Conservation (phyloP, 2,888 invertebrate species). For the Stomorhina lunata region DNA sequence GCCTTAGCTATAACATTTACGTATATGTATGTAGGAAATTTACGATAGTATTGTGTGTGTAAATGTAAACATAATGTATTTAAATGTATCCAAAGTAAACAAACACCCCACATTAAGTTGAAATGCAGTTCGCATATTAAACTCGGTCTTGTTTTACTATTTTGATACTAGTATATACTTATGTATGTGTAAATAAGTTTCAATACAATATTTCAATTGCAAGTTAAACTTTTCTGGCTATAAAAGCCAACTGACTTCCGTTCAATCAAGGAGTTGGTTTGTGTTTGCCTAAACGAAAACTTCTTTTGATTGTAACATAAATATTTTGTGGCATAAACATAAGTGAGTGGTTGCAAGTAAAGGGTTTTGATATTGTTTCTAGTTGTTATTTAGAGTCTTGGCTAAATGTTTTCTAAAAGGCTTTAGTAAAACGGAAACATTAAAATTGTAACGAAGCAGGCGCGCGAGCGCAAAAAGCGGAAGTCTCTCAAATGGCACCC, state of each 20-base stretch:
- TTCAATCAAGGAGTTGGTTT: constrained; percentile 58
- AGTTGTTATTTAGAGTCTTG: neutral
- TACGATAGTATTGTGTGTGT: neutral
- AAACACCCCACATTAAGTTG: constrained; percentile 18
- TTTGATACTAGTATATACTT: neutral
- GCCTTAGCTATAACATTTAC: neutral
- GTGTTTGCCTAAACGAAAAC: constrained; percentile 45
- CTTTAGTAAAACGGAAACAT: constrained; percentile 61
- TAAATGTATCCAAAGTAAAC: neutral
- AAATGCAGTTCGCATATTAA: constrained; percentile 31
- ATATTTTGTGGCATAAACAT: constrained; percentile 44
- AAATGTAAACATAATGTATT: neutral
- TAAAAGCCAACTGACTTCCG: constrained; percentile 64
- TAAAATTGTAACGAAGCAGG: constrained; percentile 60
- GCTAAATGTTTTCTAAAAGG: constrained; percentile 2
- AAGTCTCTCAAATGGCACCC: constrained; percentile 61
- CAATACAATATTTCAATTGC: constrained; percentile 61
- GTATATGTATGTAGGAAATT: neutral
- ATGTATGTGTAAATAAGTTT: constrained; percentile 39
- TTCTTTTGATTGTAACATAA: constrained; percentile 38
- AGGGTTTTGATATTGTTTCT: constrained; percentile 6
- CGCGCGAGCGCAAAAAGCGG: constrained; percentile 57
- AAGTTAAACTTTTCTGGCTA: constrained; percentile 59
- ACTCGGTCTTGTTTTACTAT: too few relatives aligned
- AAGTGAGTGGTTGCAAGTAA: constrained; percentile 32